Percentiles rank a stretch among this genome's conserved stretches.
Conservation (phyloP, 2,888 invertebrate genomes). For the Melanophora roralis region DNA sequence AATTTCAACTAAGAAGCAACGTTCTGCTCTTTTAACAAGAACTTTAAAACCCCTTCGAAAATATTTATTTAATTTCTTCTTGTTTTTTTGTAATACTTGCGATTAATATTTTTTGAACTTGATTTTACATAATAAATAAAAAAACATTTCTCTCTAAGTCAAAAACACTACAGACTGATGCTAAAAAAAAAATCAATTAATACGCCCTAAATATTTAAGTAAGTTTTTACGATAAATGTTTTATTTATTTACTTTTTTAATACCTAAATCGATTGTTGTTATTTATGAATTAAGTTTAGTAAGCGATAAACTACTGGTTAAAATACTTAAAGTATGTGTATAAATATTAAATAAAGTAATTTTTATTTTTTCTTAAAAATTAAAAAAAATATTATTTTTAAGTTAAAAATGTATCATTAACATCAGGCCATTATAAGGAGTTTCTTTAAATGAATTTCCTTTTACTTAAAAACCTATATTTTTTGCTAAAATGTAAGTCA, state of each 20-base stretch:
- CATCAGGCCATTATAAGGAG: slow-evolving; percentile 27
- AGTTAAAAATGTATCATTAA: background rate
- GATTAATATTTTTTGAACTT: background rate
- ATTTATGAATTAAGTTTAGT: slow-evolving; percentile 36
- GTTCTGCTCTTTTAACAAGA: too few relatives aligned
- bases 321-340: slow-evolving; percentile 56
- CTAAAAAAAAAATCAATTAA: slow-evolving; percentile 39
- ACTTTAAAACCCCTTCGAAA: background rate
- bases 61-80: background rate
- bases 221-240: slow-evolving; percentile 8
- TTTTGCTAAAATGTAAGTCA: too few relatives aligned
- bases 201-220: slow-evolving; percentile 24
- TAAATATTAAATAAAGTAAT: background rate
- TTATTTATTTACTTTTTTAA: background rate
- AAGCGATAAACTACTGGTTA: slow-evolving; percentile 26
- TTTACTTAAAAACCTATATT: too few relatives aligned
- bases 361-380: background rate
- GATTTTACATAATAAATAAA: background rate
- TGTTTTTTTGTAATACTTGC: background rate
- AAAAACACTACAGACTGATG: slow-evolving; percentile 40
- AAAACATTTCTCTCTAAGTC: background rate
- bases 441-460: background rate
- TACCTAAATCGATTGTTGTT: background rate
- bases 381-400: background rate
- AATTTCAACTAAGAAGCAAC: too few relatives aligned